phyloP scores from a whole-genome alignment of 1,140 invertebrate genomes.

The Drosophila micromelanica region DNA sequence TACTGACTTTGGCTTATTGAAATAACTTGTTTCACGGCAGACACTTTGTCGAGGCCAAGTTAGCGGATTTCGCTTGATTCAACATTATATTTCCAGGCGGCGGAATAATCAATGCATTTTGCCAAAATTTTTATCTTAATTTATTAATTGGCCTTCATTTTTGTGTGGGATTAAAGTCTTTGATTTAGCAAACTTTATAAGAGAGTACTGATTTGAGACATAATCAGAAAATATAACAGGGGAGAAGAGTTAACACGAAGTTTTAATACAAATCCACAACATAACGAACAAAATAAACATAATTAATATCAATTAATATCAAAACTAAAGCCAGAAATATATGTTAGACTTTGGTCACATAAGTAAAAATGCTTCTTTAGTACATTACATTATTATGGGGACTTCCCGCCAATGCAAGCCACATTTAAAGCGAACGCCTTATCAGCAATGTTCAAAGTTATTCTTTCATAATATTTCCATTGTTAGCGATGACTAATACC shows the following conservation, averaged over 20 bases:
- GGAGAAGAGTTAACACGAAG: too few relatives aligned
- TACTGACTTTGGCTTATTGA: slow-evolving; percentile 23
- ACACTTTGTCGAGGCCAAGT: slow-evolving; percentile 19
- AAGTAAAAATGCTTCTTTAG: too few relatives aligned
- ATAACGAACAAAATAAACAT: too few relatives aligned
- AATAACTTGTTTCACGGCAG: slow-evolving; percentile 20
- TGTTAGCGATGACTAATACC: slow-evolving; percentile 5
- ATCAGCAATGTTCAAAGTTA: slow-evolving; percentile 17
- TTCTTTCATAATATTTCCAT: slow-evolving; percentile 6
- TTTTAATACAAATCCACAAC: too few relatives aligned
- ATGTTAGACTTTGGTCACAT: too few relatives aligned
- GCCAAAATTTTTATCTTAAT: slow-evolving; percentile 7
- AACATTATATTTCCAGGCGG: not conserved
- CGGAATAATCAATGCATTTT: slow-evolving; percentile 21
- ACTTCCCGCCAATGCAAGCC: not conserved
- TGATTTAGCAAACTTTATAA: not conserved
- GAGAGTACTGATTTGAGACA: too few relatives aligned
- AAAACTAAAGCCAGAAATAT: too few relatives aligned
- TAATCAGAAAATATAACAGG: too few relatives aligned
- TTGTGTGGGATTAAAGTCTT: not conserved
- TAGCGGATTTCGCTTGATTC: not conserved
- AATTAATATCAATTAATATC: too few relatives aligned
- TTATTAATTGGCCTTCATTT: slow-evolving; percentile 15
- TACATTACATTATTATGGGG: not conserved
- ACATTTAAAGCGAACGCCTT: slow-evolving; percentile 1